Evolutionary conservation across 2,888 invertebrate species (phyloP).

Genomic region (Biston stratarius): DNA sequence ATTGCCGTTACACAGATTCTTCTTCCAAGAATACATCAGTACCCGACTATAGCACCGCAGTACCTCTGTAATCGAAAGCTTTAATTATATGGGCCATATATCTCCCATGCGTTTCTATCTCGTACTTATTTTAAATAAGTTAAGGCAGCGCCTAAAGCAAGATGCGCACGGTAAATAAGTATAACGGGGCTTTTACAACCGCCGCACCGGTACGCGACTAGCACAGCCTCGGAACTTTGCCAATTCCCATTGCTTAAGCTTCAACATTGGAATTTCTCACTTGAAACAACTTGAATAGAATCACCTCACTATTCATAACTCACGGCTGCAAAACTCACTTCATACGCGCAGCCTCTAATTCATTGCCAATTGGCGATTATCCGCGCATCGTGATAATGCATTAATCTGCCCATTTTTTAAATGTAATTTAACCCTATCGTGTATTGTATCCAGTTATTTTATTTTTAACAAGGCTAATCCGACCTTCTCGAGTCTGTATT

Average conservation of each 20-base stretch:
- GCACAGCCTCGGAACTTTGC: slow-evolving; percentile 80
- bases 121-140: slow-evolving; percentile 65
- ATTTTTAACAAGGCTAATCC: slow-evolving; percentile 48
- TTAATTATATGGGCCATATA: slow-evolving; percentile 21
- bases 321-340: slow-evolving; percentile 36
- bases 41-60: background rate
- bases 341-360: slow-evolving; percentile 54
- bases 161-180: slow-evolving; percentile 84
- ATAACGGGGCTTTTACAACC: slow-evolving; percentile 84
- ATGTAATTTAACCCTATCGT: slow-evolving; percentile 35
- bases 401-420: slow-evolving; percentile 36
- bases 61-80: slow-evolving; percentile 22
- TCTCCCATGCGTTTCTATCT: slow-evolving; percentile 33
- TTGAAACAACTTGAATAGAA: slow-evolving; percentile 75
- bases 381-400: slow-evolving; percentile 29
- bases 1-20: background rate
- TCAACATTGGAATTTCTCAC: slow-evolving; percentile 82
- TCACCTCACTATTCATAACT: slow-evolving; percentile 52
- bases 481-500: slow-evolving; percentile 46
- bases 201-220: slow-evolving; percentile 69
- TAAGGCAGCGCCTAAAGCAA: slow-evolving; percentile 74
- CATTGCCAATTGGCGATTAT: slow-evolving; percentile 53
- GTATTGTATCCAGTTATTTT: slow-evolving; percentile 46
- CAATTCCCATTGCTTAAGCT: slow-evolving; percentile 83
- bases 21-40: slow-evolving; percentile 6